Percentiles rank a stretch among this genome's conserved stretches.
Evolutionary conservation across 2,113 vertebrate genomes (phyloP).

Genomic region (Saimiri boliviensis): DNA sequence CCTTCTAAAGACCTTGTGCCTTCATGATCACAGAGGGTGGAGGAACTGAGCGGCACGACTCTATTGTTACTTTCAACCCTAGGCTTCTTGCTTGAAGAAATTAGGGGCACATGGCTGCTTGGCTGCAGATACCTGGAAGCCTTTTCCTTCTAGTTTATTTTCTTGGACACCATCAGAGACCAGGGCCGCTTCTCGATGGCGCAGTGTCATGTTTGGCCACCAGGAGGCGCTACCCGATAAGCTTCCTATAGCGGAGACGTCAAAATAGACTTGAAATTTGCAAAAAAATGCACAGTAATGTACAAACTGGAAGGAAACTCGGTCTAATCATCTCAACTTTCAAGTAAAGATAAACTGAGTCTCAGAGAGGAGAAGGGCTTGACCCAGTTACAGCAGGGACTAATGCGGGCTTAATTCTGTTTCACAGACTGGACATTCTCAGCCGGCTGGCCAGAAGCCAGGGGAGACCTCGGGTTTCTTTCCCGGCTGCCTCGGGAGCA

Average conservation of each 20-base stretch:
- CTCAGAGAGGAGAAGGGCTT: neutral
- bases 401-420: neutral
- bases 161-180: neutral
- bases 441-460: neutral
- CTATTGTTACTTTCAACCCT: neutral
- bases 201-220: neutral
- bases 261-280: neutral
- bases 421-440: neutral
- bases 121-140: neutral
- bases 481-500: neutral
- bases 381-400: neutral
- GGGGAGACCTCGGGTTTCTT: neutral
- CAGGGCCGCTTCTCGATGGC: accelerated
- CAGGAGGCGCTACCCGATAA: neutral
- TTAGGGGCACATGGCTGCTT: neutral
- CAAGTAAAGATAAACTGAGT: neutral
- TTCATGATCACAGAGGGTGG: accelerated
- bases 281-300: neutral
- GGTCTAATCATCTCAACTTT: neutral
- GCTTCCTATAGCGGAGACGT: neutral
- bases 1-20: neutral
- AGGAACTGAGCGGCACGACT: neutral
- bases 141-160: neutral
- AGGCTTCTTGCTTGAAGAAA: neutral
- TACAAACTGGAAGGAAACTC: neutral